phyloP scores from a whole-genome alignment of 2,113 vertebrate genomes.

The Chamaea fasciata region DNA sequence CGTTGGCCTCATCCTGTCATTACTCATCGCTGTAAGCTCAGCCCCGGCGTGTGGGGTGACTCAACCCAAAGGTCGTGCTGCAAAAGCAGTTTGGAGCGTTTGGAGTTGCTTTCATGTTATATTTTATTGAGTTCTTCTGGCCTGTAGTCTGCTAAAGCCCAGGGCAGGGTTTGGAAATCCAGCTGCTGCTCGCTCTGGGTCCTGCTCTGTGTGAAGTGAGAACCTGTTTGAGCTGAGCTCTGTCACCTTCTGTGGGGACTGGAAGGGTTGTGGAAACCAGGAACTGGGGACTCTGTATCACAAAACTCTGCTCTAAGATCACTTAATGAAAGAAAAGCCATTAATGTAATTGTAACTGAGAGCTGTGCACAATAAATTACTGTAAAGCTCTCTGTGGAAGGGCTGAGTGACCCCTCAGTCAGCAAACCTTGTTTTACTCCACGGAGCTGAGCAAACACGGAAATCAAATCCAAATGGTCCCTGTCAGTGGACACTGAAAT shows the following conservation, averaged over 20 bases:
- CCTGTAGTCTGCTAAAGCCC: not conserved
- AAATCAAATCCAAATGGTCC: not conserved
- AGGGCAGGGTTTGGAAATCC: not conserved
- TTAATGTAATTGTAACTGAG: not conserved
- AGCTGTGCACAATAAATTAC: too few species aligned
- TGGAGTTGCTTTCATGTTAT: not conserved
- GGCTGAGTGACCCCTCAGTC: not conserved
- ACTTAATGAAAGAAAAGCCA: not conserved
- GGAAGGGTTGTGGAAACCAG: not conserved
- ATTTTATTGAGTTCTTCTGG: constrained; percentile 3
- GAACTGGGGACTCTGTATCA: not conserved
- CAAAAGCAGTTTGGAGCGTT: not conserved
- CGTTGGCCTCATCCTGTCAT: not conserved
- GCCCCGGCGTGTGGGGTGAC: not conserved
- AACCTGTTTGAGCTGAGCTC: not conserved
- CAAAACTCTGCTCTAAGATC: not conserved
- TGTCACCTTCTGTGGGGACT: not conserved
- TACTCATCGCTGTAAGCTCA: not conserved
- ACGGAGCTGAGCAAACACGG: not conserved
- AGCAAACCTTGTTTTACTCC: not conserved
- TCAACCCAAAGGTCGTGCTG: not conserved
- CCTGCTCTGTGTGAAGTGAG: not conserved
- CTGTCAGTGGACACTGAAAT: not conserved
- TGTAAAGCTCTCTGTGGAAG: not conserved
- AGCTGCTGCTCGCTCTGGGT: not conserved